phyloP scores from a whole-genome alignment of 2,113 vertebrate species.

The Aegotheles bennettii region DNA sequence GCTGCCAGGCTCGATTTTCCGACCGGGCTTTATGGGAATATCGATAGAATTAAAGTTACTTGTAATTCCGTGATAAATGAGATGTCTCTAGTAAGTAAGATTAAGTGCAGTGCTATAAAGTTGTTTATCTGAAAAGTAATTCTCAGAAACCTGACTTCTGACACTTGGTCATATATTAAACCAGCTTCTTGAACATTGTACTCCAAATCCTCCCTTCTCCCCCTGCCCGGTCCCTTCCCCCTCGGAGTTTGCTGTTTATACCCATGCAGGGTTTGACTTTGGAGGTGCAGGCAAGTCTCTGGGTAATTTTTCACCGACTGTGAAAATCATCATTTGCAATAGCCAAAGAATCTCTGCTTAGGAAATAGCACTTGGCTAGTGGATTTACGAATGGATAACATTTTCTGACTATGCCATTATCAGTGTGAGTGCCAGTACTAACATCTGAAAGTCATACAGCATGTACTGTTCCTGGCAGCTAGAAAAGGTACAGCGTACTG shows the following conservation, averaged over 20 bases:
- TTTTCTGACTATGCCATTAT: conserved; percentile 41
- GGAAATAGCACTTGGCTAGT: neutral
- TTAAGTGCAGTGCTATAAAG: conserved; percentile 82
- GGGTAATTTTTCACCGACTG: conserved; percentile 29
- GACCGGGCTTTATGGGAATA: conserved; percentile 65
- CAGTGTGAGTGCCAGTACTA: neutral
- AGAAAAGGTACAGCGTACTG: neutral
- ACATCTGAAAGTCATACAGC: conserved; percentile 15
- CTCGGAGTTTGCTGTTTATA: conserved; percentile 50
- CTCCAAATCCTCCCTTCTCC: conserved; percentile 62
- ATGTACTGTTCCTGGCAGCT: neutral
- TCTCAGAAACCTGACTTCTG: conserved; percentile 80
- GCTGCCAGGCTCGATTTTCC: conserved; percentile 54
- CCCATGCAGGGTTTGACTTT: neutral
- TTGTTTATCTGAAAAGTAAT: conserved; percentile 87
- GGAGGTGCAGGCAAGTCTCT: neutral
- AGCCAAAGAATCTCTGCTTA: conserved; percentile 5
- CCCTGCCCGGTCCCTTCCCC: neutral
- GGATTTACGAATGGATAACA: conserved; percentile 14
- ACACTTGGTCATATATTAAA: conserved; percentile 88
- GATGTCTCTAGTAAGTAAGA: conserved; percentile 79
- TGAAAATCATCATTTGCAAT: conserved; percentile 40
- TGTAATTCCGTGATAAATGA: conserved; percentile 82
- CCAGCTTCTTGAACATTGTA: conserved; percentile 79
- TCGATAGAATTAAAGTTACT: conserved; percentile 78